Base-by-base conservation (phyloP, 2,888 invertebrate genomes). In the Mactromeris polynyma region DNA sequence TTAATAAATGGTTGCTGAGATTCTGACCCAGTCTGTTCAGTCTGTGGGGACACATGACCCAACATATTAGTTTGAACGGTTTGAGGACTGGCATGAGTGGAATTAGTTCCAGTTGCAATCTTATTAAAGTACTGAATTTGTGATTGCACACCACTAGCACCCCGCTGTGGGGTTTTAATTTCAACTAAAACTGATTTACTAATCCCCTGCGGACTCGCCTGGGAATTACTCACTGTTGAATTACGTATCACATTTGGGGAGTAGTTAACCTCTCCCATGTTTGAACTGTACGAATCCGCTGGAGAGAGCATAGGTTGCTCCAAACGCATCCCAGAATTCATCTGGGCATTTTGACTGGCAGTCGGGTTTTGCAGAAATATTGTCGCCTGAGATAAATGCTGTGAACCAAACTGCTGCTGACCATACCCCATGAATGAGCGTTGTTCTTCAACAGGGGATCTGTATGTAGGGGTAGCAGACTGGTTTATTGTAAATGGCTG, bases 341-440 rank as follows among this genome's bases (percentile, higher is more conserved):
- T 81, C 51, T 90, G 87, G 31, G 89, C 83, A 69, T 83, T 88
- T 19, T 82, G 81, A 42, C 78, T 83, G 21, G 90, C 69, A 51
- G 88, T 83, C 21, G 90, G 89, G 85, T 89, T 92, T 78, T 89
- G 87, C 33, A 93, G 78, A 86, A 78, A 93, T 31, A 93, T 92
- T 51, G 89, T 91, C 54, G 92, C 89, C 81, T 92, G 93, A 69
- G 93, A 92, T 69, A 90, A 90, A 80, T 93, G 92, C 78, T 91
- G 91, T 46, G 88, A 78, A 19, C 85, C 86, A n/a, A 51, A 78
- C n/a, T 85, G 85, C 17, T 87, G 90, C 17, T 64, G 79, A 64
- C 85, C 89, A 80, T 86, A 89, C n/a, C 81, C 77, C 7, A 73
- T 33, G 19, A 82, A 87, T 54, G 51, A 46, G 17, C 46, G 84